Conservation (phyloP, 2,113 vertebrate species). For the Bolborhynchus lineola region DNA sequence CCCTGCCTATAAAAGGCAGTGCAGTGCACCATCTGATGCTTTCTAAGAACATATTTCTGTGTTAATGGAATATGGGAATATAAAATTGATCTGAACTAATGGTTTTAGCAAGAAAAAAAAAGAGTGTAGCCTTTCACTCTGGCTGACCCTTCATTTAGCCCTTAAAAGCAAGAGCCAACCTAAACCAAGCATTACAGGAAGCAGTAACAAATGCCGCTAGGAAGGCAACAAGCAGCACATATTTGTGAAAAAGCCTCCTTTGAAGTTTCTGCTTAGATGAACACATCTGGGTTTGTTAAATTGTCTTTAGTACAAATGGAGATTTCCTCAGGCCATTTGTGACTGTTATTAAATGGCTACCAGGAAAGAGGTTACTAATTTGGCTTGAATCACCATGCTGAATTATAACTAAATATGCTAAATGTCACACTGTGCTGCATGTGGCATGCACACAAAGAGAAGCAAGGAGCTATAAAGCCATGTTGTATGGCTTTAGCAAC, state of each 20-base stretch:
- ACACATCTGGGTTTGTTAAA: conserved; percentile 5
- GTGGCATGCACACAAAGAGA: conserved; percentile 9
- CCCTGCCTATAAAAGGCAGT: background rate
- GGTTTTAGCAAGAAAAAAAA: background rate
- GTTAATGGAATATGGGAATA: background rate
- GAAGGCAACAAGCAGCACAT: background rate
- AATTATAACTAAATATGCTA: background rate
- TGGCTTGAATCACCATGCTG: conserved; percentile 12
- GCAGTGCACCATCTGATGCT: background rate
- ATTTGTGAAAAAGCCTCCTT: conserved; percentile 4
- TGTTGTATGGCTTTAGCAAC: rapidly evolving
- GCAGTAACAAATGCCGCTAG: background rate
- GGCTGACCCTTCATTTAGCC: background rate
- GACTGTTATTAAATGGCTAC: conserved; percentile 23
- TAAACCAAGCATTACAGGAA: background rate
- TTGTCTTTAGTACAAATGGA: background rate
- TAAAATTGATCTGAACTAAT: background rate
- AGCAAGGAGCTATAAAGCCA: background rate
- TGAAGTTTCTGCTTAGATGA: background rate
- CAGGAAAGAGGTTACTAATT: conserved; percentile 33
- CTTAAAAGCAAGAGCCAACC: background rate
- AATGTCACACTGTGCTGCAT: background rate
- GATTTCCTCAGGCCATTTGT: conserved; percentile 44
- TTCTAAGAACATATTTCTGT: background rate
- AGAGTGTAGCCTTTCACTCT: background rate